Base-by-base conservation (phyloP, 2,888 invertebrate species). In the Branchipolynoe longqiensis region DNA sequence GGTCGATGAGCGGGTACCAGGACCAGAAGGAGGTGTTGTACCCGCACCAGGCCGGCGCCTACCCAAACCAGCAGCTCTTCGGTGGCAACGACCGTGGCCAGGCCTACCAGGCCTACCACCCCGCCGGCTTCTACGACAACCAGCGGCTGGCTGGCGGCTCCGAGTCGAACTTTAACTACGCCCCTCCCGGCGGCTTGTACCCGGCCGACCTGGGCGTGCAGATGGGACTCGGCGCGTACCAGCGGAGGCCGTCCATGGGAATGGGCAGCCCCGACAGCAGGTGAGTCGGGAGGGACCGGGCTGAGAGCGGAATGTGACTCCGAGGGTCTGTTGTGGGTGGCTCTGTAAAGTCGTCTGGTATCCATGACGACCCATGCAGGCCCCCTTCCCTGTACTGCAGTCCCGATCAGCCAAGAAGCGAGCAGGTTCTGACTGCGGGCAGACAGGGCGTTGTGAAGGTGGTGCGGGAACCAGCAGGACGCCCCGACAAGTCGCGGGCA, bases 181-280 rank as follows among this genome's bases (percentile, higher is more conserved):
- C 87, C 28, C 84, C 86, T 56, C 85, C 86, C 62, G 86, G 85
- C 58, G 85, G 88, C 28, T 83, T 89, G 40, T 90, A 89, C 85
- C 88, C 89, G 41, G 89, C 88, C 22, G 90, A 91, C 83, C 87
- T 90, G 81, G 85, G 88, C 69, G 87, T 88, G 33, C 90, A 89
- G 86, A 86, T 88, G 85, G 86, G 89, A 25, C 86, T 89, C 25
- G 89, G 90, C 85, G 89, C 89, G 48, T 90, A 89, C 62, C 87
- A 89, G 58, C 88, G 91, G 54, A 88, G 92, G 48, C 90, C 91
- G 14, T 90, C 91, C 8, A 86, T 91, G 64, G 90, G 90, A 31
- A 91, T 91, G 74, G 90, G 90, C 22, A 91, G 91, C 14, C 90
- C 91, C 40, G 92, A 92, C 36, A 78, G 59, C 78, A 90, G 91